Percentiles rank a stretch among this genome's conserved stretches.
These are phyloP conservation scores for Andrena hattorfiana DNA, from an alignment of 2,888 invertebrate genomes.

Conservation along the genomic window DNA sequence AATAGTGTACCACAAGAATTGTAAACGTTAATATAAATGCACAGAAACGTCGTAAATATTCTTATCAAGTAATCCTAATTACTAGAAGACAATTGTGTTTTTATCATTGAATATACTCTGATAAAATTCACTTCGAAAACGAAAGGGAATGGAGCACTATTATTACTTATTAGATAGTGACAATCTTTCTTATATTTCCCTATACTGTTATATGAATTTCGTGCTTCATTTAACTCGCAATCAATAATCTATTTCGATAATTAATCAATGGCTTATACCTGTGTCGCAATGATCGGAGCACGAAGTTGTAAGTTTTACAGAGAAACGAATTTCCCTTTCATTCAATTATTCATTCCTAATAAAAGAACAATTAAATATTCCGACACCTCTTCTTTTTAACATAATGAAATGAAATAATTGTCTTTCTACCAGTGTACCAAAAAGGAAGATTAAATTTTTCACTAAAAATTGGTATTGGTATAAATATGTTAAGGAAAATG, in stretches of 20 bases:
- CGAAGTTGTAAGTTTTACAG: not conserved
- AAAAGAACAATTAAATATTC: constrained; percentile 42
- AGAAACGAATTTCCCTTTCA: not conserved
- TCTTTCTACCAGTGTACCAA: not conserved
- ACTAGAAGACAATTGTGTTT: constrained; percentile 27
- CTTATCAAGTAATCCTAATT: constrained; percentile 16
- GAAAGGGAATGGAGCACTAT: not conserved
- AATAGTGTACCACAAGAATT: constrained; percentile 3
- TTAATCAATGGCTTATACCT: constrained; percentile 3
- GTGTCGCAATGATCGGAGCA: not conserved
- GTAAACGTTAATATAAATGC: constrained; percentile 16
- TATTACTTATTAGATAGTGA: constrained; percentile 2
- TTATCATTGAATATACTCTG: not conserved
- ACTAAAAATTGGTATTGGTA: not conserved
- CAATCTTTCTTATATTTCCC: not conserved
- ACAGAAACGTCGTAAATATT: constrained; percentile 21
- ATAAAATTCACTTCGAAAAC: not conserved
- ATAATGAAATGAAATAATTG: not conserved
- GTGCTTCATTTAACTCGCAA: not conserved
- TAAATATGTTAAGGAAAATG: not conserved
- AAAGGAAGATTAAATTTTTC: not conserved
- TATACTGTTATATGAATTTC: not conserved
- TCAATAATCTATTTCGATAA: not conserved
- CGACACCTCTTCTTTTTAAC: not conserved
- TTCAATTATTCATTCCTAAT: not conserved